Percentiles rank a stretch among this genome's conserved stretches.
These are phyloP conservation scores for Lampris incognitus DNA, from an alignment of 2,113 vertebrate species.

Conservation along the genomic window DNA sequence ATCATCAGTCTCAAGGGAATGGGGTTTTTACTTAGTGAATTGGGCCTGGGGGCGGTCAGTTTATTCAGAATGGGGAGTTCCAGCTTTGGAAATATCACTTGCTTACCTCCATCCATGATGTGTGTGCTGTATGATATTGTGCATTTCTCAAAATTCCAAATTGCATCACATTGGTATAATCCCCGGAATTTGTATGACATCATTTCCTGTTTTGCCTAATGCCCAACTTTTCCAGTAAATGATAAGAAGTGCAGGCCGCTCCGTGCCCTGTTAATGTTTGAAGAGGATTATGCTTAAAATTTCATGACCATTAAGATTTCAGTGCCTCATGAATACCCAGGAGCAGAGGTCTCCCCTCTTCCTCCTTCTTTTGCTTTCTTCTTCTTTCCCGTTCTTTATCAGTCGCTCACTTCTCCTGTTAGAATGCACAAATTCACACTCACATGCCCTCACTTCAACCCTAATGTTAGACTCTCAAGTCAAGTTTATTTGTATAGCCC, in stretches of 20 bases:
- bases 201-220: not conserved
- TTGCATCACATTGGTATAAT: not conserved
- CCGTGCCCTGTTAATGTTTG: slow-evolving; percentile 31
- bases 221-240: not conserved
- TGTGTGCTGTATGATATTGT: not conserved
- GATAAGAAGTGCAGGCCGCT: not conserved
- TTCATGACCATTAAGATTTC: slow-evolving; percentile 48
- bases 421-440: not conserved
- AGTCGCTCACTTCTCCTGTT: too few relatives aligned
- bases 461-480: not conserved
- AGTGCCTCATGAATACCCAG: slow-evolving; percentile 49
- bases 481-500: too few relatives aligned
- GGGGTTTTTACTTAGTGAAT: not conserved
- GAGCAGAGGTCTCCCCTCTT: not conserved
- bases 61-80: too few relatives aligned
- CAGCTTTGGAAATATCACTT: too few relatives aligned
- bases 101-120: not conserved
- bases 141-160: too few relatives aligned
- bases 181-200: not conserved
- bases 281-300: slow-evolving; percentile 34
- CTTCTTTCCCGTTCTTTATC: not conserved
- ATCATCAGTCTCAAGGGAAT: not conserved
- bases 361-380: not conserved
- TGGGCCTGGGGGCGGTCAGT: not conserved
- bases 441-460: not conserved